Evolutionary conservation across 2,888 invertebrate species (phyloP).

Genomic region (Leucophora obtusa): DNA sequence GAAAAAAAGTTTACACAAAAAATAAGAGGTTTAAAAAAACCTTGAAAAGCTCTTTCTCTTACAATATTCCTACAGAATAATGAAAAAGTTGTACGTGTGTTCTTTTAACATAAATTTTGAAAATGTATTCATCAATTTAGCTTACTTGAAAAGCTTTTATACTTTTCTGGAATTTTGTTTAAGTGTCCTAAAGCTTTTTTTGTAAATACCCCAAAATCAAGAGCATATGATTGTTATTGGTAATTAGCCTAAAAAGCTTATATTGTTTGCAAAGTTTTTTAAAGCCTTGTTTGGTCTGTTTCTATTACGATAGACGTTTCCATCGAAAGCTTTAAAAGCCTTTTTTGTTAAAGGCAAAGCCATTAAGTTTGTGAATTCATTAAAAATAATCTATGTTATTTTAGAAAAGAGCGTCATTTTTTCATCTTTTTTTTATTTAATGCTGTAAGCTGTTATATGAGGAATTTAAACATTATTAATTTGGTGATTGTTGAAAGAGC

Average conservation of each 20-base stretch:
- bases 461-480: constrained; percentile 73
- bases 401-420: constrained; percentile 49
- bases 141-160: constrained; percentile 10
- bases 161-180: background rate
- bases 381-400: constrained; percentile 39
- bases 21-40: constrained; percentile 45
- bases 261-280: constrained; percentile 12
- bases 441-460: constrained; percentile 68
- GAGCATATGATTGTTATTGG: background rate
- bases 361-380: constrained; percentile 37
- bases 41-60: constrained; percentile 48
- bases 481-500: constrained; percentile 78
- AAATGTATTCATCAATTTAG: background rate
- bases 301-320: constrained; percentile 46
- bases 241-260: constrained; percentile 1
- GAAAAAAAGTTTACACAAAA: constrained; percentile 16
- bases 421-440: constrained; percentile 53
- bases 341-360: constrained; percentile 49
- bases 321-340: constrained; percentile 30
- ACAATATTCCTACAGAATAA: constrained; percentile 16
- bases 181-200: background rate
- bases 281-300: constrained; percentile 56
- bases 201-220: background rate
- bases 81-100: background rate
- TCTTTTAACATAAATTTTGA: background rate